These are phyloP conservation scores for Gorsachius magnificus DNA, from an alignment of 2,797 vertebrate species.

Conservation along the genomic window DNA sequence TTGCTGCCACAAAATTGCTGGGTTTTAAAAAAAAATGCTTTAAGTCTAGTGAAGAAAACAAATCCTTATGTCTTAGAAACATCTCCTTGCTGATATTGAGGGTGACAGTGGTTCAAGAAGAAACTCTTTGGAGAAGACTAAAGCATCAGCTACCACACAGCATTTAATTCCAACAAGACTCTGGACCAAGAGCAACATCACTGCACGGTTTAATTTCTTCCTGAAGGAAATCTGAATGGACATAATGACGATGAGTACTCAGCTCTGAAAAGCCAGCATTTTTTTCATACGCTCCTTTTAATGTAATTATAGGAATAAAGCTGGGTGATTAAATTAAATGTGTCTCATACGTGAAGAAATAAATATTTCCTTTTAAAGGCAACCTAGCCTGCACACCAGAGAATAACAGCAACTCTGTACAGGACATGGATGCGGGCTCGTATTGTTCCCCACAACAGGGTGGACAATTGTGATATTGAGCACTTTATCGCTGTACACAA, in stretches of 20 bases:
- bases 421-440: neutral
- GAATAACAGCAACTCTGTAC: neutral
- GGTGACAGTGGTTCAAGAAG: neutral
- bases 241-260: neutral
- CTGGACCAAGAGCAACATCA: neutral
- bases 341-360: neutral
- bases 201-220: neutral
- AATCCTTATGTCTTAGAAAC: neutral
- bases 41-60: neutral
- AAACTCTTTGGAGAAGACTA: neutral
- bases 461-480: neutral
- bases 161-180: neutral
- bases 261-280: neutral
- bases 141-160: neutral
- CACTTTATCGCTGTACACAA: neutral
- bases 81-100: neutral
- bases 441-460: neutral
- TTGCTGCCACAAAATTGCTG: neutral
- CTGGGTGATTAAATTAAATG: neutral
- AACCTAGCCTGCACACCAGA: neutral
- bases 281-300: neutral
- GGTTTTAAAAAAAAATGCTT: neutral
- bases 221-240: neutral
- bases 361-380: neutral
- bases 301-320: neutral